A percentile compares a stretch with the other conserved stretches of the same genome.
phyloP scores from a whole-genome alignment of 1,140 invertebrate genomes.

The Bombyx mori region DNA sequence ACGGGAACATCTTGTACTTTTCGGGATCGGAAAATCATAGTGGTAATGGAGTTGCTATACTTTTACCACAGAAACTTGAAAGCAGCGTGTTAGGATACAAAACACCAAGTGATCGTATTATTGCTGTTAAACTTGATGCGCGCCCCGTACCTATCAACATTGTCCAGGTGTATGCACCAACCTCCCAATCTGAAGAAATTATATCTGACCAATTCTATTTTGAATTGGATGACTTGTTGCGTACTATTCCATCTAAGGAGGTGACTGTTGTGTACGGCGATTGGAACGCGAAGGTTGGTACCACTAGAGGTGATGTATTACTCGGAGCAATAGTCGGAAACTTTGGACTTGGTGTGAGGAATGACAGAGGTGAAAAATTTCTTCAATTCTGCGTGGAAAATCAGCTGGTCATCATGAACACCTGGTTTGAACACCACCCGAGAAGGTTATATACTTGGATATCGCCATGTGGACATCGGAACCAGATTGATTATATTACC shows the following conservation, averaged over 20 bases:
- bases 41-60: not conserved
- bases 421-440: conserved; percentile 13
- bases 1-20: conserved; percentile 5
- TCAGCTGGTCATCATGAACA: conserved; percentile 16
- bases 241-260: not conserved
- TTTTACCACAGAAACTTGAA: not conserved
- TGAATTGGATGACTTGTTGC: not conserved
- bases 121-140: not conserved
- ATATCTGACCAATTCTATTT: not conserved
- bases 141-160: not conserved
- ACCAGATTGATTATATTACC: not conserved
- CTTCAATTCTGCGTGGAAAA: conserved; percentile 17
- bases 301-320: not conserved
- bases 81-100: not conserved
- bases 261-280: not conserved
- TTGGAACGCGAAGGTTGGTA: not conserved
- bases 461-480: not conserved
- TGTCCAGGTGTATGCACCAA: not conserved
- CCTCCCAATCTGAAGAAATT: not conserved
- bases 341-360: conserved; percentile 13
- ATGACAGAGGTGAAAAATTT: conserved; percentile 14
- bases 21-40: not conserved
- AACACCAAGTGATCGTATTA: not conserved
- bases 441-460: conserved; percentile 3
- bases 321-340: not conserved